Percentiles rank a stretch among this genome's conserved stretches.
phyloP scores from a whole-genome alignment of 1,140 invertebrate species.

The Saccostrea glomerata region DNA sequence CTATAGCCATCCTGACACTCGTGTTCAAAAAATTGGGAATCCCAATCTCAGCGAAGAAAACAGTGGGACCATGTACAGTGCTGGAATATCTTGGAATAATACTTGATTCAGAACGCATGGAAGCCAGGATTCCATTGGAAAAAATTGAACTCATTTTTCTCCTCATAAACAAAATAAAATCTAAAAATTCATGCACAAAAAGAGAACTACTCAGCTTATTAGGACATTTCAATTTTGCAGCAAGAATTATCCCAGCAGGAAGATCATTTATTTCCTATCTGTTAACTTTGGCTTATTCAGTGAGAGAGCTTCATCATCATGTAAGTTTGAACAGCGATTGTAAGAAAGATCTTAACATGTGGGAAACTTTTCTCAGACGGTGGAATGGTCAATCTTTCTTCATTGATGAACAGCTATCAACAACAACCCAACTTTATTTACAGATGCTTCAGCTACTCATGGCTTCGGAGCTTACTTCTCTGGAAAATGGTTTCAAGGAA shows the following conservation, averaged over 20 bases:
- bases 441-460: too few species aligned
- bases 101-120: conserved; percentile 46
- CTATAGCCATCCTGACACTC: background rate
- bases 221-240: conserved; percentile 50
- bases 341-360: too few species aligned
- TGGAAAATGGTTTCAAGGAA: too few species aligned
- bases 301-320: too few species aligned
- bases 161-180: background rate
- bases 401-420: too few species aligned
- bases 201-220: conserved; percentile 47
- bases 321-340: too few species aligned
- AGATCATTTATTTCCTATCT: conserved; percentile 50
- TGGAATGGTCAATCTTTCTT: too few species aligned
- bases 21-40: conserved; percentile 42
- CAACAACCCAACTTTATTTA: too few species aligned
- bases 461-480: too few species aligned
- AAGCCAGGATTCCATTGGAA: conserved; percentile 43
- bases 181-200: conserved; percentile 48
- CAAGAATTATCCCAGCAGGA: conserved; percentile 29
- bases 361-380: too few species aligned
- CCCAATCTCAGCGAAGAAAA: conserved; percentile 45
- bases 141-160: conserved; percentile 32
- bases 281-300: too few species aligned
- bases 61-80: conserved; percentile 32
- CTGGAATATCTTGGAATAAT: conserved; percentile 50